Evolutionary conservation across 2,888 invertebrate species (phyloP), one percentile per base, ranked within the genome.

Genomic region (Lordiphosa fenestrarum): DNA sequence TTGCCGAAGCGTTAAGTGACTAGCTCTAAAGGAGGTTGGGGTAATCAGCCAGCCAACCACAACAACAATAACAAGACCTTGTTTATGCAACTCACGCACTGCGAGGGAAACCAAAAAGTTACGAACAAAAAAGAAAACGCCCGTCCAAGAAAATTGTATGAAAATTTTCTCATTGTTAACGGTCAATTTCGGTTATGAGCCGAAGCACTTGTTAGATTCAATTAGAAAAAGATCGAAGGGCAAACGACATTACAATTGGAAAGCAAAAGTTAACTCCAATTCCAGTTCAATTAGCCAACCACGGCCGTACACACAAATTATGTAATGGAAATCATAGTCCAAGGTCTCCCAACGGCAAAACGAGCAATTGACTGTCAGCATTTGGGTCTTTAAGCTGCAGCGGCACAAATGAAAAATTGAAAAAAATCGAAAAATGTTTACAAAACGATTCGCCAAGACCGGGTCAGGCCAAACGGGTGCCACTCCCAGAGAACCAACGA

Each of bases 1-100:
- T 65, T 83, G 76, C 69, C 84, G 81, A 73, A 76, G 84, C 84
- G 77, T 84, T 80, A 84, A 78, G 84, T 63, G 73, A 56, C 64
- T 63, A 65, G 60, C 66, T 65, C 39, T 25, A n/a, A 42, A 52
- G 55, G 54, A 66, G 74, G 74, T 66, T 72, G 66, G 71, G 67
- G 57, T 55, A 59, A 48, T 50, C 66, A 78, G 58, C 40, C 58
- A 58, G 33, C 64, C 69, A 72, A 66, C 78, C 75, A 67, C 72
- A 50, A 30, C 48, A 46, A 25, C 35, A 48, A 21, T 48, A 54
- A 60, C 54, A 25, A 54, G 65, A 48, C 69, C 57, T 71, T 78
- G 69, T 62, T 68, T 60, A 71, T 76, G 83, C 76, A 68, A 44
- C 78, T 60, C 74, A 82, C 82, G 74, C 82, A 81, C 56, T 66